These are phyloP conservation scores for Drosophila nannoptera DNA, from an alignment of 1,140 invertebrate species.

Conservation along the genomic window DNA sequence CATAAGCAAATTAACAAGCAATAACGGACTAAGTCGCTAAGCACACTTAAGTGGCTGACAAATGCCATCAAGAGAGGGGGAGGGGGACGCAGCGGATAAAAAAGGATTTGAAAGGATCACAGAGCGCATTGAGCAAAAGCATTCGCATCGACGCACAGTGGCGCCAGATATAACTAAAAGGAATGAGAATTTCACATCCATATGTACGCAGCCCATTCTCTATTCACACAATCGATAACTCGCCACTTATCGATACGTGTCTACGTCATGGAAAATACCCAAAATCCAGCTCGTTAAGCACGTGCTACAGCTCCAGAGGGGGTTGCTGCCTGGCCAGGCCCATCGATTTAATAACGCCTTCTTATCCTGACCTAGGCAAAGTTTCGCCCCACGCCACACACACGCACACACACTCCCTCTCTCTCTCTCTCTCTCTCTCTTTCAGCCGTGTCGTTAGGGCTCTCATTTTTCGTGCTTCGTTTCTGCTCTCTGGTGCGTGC, in stretches of 20 bases:
- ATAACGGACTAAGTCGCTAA: constrained; percentile 16
- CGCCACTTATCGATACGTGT: neutral
- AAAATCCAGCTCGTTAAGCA: constrained; percentile 22
- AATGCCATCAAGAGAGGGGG: neutral
- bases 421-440: constrained; percentile 8
- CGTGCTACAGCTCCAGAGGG: neutral
- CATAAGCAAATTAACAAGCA: constrained; percentile 23
- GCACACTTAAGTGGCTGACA: constrained; percentile 26
- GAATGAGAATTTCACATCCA: neutral
- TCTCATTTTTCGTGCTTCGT: neutral
- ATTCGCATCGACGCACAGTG: constrained; percentile 5
- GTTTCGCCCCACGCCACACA: constrained; percentile 27
- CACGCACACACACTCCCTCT: constrained; percentile 19
- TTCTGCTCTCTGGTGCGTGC: neutral
- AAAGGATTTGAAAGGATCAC: constrained; percentile 12
- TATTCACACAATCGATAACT: no score
- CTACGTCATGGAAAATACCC: constrained; percentile 12
- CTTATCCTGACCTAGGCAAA: constrained; percentile 67
- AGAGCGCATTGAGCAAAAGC: neutral
- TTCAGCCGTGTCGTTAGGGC: neutral
- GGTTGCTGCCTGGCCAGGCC: constrained; percentile 27
- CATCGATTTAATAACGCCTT: constrained; percentile 67
- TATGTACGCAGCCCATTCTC: neutral
- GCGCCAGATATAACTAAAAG: neutral
- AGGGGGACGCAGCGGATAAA: no score